Base-by-base conservation (phyloP, 2,888 invertebrate genomes). In the Monoplex corrugatus region DNA sequence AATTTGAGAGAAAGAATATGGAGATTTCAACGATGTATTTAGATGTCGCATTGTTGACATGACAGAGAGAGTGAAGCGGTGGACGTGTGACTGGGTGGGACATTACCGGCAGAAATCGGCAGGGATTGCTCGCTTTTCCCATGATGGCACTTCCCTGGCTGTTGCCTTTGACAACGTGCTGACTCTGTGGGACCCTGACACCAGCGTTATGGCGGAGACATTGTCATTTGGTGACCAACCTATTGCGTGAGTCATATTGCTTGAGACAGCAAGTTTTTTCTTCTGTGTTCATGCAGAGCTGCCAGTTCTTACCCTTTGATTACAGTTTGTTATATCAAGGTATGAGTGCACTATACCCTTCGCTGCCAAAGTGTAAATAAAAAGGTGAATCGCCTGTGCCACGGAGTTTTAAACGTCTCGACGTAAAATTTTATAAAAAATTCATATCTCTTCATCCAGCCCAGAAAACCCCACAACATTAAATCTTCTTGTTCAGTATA, bases 91-190 rank as follows among this genome's bases (percentile, higher is more conserved):
- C 57, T 97, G 97, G 45, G 96, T 97, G 40, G 97, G 97, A 0
- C 97, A 96, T 89, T 98, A 97, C 93, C 97, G 97, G 87, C 96
- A 97, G 91, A 95, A 97, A 35, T 95, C 97, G 0, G 96, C 97
- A 40, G 96, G 96, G 38, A 97, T 97, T 75, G 96, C 97, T 2
- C 97, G 97, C 82, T 98, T 98, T 95, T 97, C 98, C 0, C 96
- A 97, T 89, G 98, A 98, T 95, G 98, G 98, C n/a, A 98, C 98
- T 0, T 95, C 98, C 43, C 94, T 98, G 78, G 98, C 97, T 8
- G 97, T 97, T 28, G 97, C 97, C 19, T 98, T 97, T 96, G 97
- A 96, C 45, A 96, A 97, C 40, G 97, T 97, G 16, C 95, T 98
- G 83, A 98, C 98, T 0, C 95, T 98, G 43, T 98, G 98, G 97